Conservation (phyloP, 1,140 invertebrate species). For the Yoshiicerus persimilis region DNA sequence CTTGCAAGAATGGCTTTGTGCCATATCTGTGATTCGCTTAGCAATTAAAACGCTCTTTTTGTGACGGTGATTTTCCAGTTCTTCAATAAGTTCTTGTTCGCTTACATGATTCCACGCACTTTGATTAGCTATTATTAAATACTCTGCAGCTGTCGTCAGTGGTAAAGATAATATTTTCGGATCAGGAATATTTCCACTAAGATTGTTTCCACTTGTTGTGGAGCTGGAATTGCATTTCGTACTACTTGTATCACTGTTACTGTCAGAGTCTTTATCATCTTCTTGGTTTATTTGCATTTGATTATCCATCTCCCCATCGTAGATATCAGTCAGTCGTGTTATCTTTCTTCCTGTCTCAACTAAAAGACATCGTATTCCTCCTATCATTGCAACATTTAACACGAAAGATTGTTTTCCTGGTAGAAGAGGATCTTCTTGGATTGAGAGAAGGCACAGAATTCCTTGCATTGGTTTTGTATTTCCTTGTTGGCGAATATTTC, state of each 20-base stretch:
- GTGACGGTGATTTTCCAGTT: conserved; percentile 74
- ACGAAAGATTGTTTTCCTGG: conserved; percentile 30
- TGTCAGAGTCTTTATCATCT: not conserved
- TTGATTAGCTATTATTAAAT: conserved; percentile 75
- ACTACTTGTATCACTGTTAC: conserved; percentile 15
- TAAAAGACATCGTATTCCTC: conserved; percentile 45
- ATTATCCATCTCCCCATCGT: not conserved
- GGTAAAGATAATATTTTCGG: conserved; percentile 71
- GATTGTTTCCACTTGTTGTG: not conserved
- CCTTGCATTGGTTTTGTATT: conserved; percentile 46
- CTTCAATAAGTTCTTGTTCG: conserved; percentile 70
- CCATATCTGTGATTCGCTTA: conserved; percentile 74
- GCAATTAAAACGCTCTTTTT: conserved; percentile 65
- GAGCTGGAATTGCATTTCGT: not conserved
- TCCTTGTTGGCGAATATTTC: conserved; percentile 44
- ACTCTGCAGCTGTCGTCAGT: conserved; percentile 77
- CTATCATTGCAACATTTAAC: conserved; percentile 47
- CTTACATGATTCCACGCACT: conserved; percentile 75
- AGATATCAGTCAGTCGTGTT: conserved; percentile 37
- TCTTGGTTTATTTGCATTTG: not conserved
- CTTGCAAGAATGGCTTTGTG: conserved; percentile 77
- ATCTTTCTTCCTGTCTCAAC: conserved; percentile 46
- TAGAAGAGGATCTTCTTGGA: conserved; percentile 36
- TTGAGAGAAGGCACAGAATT: conserved; percentile 42
- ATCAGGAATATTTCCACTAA: conserved; percentile 61